phyloP scores from a whole-genome alignment of 2,113 vertebrate species.

The Saimiri boliviensis region DNA sequence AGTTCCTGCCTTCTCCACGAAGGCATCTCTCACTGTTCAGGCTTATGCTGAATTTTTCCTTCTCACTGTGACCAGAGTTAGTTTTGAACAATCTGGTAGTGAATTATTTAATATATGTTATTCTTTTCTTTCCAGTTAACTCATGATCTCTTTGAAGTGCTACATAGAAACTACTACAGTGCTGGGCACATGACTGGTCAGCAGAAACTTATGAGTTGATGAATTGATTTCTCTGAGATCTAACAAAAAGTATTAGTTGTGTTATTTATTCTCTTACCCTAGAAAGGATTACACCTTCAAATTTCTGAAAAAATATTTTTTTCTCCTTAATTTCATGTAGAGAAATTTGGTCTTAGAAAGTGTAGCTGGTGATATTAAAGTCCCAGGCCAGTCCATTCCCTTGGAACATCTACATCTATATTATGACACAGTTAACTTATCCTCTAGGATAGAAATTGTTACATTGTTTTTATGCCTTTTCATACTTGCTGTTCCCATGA shows the following conservation, averaged over 20 bases:
- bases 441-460: background rate
- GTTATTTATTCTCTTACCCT: background rate
- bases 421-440: background rate
- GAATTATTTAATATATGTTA: background rate
- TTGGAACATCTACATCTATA: background rate
- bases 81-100: background rate
- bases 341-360: slow-evolving; percentile 7
- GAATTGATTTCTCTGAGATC: background rate
- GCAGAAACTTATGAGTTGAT: background rate
- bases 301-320: background rate
- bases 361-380: background rate
- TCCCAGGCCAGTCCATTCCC: background rate
- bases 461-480: background rate
- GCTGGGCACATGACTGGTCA: background rate
- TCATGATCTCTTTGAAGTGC: slow-evolving; percentile 1
- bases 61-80: background rate
- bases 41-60: background rate
- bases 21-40: background rate
- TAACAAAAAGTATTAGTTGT: background rate
- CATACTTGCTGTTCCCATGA: background rate
- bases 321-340: background rate
- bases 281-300: background rate
- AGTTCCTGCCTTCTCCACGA: background rate
- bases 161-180: background rate
- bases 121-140: background rate